These are phyloP conservation scores for Hydractinia symbiolongicarpus DNA, from an alignment of 30 jellyfish, hydroid and myxozoan genomes.

Conservation along the genomic window DNA sequence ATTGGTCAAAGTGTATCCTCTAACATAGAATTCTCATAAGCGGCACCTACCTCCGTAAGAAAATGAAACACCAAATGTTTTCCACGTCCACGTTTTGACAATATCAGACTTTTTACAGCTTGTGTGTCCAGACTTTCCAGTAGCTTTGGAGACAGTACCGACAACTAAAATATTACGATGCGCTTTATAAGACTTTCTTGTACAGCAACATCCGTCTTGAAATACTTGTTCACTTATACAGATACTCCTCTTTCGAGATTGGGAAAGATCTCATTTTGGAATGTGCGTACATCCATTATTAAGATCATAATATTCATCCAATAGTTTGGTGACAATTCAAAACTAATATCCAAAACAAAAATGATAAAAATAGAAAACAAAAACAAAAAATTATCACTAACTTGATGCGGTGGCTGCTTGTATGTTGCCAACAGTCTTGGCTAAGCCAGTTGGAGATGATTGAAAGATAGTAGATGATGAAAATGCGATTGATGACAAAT, in stretches of 20 bases:
- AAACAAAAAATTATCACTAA: constrained; percentile 17
- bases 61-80: constrained; percentile 75
- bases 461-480: constrained; percentile 59
- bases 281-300: not conserved
- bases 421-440: constrained; percentile 36
- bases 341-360: not conserved
- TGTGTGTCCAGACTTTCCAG: constrained; percentile 49
- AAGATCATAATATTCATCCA: not conserved
- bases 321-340: not conserved
- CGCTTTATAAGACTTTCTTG: too few species aligned
- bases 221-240: too few species aligned
- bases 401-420: constrained; percentile 72
- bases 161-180: constrained; percentile 18
- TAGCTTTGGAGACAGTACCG: constrained; percentile 46
- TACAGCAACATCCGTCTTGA: too few species aligned
- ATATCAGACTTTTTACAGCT: constrained; percentile 50
- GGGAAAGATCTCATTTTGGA: too few species aligned
- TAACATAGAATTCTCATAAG: not conserved
- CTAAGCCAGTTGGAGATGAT: constrained; percentile 57
- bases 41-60: constrained; percentile 61
- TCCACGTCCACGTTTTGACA: constrained; percentile 96
- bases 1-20: too few species aligned
- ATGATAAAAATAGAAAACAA: not conserved
- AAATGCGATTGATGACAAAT: constrained; percentile 50
- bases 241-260: too few species aligned